Percentiles rank a stretch among this genome's conserved stretches.
Evolutionary conservation across 2,797 vertebrate genomes (phyloP).

Genomic region (Sebastes diploproa): DNA sequence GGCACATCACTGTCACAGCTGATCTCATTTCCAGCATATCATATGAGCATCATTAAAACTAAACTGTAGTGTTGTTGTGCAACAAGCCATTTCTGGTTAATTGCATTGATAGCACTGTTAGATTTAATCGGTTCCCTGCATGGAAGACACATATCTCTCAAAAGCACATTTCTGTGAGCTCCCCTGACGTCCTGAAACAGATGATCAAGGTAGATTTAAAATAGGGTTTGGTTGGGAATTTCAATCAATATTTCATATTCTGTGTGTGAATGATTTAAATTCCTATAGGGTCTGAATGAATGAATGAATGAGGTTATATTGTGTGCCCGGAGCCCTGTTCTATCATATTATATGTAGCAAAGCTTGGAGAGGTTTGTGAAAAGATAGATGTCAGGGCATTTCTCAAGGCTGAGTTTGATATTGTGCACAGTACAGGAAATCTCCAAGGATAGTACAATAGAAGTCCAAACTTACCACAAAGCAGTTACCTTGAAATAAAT

Average conservation of each 20-base stretch:
- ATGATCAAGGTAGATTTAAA: background rate
- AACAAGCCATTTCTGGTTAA: background rate
- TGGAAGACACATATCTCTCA: constrained; percentile 1
- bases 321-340: background rate
- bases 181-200: background rate
- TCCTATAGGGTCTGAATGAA: background rate
- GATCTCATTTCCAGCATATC: constrained; percentile 15
- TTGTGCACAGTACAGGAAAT: background rate
- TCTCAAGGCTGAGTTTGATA: background rate
- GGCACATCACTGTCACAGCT: background rate
- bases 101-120: background rate
- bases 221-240: background rate
- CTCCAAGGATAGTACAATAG: background rate
- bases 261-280: background rate
- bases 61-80: background rate
- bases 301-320: background rate
- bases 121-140: constrained; percentile 1
- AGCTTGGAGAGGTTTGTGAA: background rate
- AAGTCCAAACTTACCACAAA: background rate
- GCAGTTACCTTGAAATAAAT: background rate
- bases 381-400: background rate
- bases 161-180: background rate
- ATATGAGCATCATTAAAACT: constrained; percentile 4
- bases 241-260: constrained; percentile 4
- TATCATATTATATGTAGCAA: background rate